Evolutionary conservation across 1,140 invertebrate species (phyloP).

Genomic region (Chironomus striatipennis): DNA sequence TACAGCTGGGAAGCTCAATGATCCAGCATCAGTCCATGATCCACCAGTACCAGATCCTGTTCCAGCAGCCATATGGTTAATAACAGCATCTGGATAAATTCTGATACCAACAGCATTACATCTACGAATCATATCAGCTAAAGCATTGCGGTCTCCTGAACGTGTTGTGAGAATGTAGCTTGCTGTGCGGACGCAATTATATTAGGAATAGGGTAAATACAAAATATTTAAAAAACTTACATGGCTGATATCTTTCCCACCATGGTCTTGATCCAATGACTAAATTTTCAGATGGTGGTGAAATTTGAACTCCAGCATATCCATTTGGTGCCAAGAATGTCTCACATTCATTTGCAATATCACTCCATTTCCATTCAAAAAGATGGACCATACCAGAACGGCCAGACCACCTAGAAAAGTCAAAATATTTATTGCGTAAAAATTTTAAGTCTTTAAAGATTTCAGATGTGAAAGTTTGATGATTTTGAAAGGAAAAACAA

Average conservation of each 20-base stretch:
- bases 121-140: constrained; percentile 62
- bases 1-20: constrained; percentile 45
- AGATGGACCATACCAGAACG: constrained; percentile 58
- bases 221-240: not conserved
- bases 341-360: constrained; percentile 75
- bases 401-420: constrained; percentile 31
- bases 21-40: not conserved
- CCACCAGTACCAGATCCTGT: constrained; percentile 28
- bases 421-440: too few relatives aligned
- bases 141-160: constrained; percentile 63
- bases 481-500: too few relatives aligned
- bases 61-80: constrained; percentile 68
- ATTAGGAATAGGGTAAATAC: not conserved
- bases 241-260: constrained; percentile 55
- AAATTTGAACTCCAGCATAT: constrained; percentile 72
- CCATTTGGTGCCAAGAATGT: constrained; percentile 63
- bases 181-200: constrained; percentile 35
- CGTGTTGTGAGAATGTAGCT: constrained; percentile 68
- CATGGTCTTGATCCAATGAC: constrained; percentile 47
- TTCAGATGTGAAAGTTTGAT: too few relatives aligned
- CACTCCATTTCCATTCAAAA: constrained; percentile 74
- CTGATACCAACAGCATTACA: constrained; percentile 66
- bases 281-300: constrained; percentile 48
- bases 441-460: too few relatives aligned
- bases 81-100: constrained; percentile 65